Evolutionary conservation across 2,888 invertebrate genomes (phyloP), one percentile per base, ranked within the genome.

Genomic region (Mongoloraphidia duomilia): DNA sequence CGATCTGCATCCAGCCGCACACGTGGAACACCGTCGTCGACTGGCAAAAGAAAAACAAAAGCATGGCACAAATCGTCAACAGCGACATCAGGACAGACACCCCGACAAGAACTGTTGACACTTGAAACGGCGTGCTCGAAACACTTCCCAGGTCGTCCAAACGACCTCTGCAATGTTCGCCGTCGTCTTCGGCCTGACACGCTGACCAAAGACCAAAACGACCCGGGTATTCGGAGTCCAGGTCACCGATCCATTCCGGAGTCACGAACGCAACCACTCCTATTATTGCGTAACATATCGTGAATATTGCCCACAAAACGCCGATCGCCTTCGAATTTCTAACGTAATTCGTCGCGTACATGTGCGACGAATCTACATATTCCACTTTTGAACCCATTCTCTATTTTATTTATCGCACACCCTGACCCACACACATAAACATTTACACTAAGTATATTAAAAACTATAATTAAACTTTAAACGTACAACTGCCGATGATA

Each of bases 291-390:
- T 92, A 95, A 71, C 95, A 95, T 64, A 96, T 88, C 57, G 93
- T 91, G 70, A 97, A 95, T 64, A 97, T 89, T 54, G 89, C 95
- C 97, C 97, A 97, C 57, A 96, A 76, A 52, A 96, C 94, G 46
- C 93, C 94, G 55, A 97, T 91, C 45, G 95, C 95, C 73, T 89
- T 90, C 57, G 89, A 89, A 73, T 91, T 90, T 59, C 90, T 79
- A 57, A 89, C 87, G 66, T 91, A 91, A 71, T 87, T 89, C 52
- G 90, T 87, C 55, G 89, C 89, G 71, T 90, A 88, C 66, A 90
- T 79, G 70, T 91, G 90, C 58, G 87, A 83, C 58, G 88, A 86
- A 68, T 91, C 90, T 61, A 90, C 89, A 73, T 91, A 91, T 65
- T 91, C 90, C 65, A 91, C 86, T 76, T 90, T 91, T 53, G 89